Evolutionary conservation across 37 sponge, comb jelly and placozoan genomes (phyloP).

Genomic region (Haliclona indistincta): DNA sequence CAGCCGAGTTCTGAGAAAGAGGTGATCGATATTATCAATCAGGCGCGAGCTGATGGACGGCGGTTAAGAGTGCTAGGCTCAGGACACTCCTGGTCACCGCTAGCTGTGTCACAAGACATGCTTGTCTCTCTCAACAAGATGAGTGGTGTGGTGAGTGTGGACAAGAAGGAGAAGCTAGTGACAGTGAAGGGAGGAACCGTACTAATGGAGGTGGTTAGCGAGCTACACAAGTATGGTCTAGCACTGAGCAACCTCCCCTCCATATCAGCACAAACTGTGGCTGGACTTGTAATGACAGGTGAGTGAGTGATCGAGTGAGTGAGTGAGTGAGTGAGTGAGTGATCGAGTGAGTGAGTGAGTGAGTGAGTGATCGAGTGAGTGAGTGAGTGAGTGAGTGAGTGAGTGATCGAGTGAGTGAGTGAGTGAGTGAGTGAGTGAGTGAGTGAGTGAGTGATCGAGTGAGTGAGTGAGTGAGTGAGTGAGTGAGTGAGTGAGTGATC

Average conservation of each 20-base stretch:
- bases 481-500: too few relatives aligned
- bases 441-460: too few relatives aligned
- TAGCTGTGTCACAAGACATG: conserved; percentile 51
- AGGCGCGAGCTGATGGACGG: conserved; percentile 5
- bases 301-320: background rate
- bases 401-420: too few relatives aligned
- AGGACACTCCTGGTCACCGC: conserved; percentile 74
- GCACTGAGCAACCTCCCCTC: conserved; percentile 59
- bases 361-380: too few relatives aligned
- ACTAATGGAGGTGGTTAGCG: conserved; percentile 34
- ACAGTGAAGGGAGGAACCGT: conserved; percentile 65
- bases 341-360: too few relatives aligned
- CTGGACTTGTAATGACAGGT: conserved; percentile 78
- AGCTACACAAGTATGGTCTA: conserved; percentile 29
- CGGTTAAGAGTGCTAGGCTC: conserved; percentile 66
- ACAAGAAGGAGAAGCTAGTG: too few relatives aligned
- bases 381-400: too few relatives aligned
- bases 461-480: too few relatives aligned
- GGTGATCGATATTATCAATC: conserved; percentile 28
- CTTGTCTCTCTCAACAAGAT: conserved; percentile 49
- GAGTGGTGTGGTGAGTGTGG: conserved; percentile 22
- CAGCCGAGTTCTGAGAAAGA: conserved; percentile 43
- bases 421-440: too few relatives aligned
- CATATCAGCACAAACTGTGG: conserved; percentile 59
- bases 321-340: background rate